Base-by-base conservation (phyloP, 2,888 invertebrate genomes). In the Ochropacha duplaris region DNA sequence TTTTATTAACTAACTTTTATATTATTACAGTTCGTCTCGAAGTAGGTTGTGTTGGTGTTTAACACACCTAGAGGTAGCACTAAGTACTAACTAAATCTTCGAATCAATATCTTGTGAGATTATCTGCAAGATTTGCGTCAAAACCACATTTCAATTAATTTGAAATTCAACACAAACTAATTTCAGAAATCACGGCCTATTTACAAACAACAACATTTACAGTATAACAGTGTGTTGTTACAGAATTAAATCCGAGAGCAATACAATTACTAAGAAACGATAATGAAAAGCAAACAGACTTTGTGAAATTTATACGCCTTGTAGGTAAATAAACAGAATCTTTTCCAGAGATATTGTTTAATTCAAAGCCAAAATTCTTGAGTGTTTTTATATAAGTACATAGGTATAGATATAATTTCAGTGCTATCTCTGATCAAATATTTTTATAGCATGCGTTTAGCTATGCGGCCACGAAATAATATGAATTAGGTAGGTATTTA, bases 231-330 rank as follows among this genome's bases (percentile, higher is more conserved):
- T 12, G 9, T 8, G 14, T 50, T 24, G 26, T 50, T 31, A 16
- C 26, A 50, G 16, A 50, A 50, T 50, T 50, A 26, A 50, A 28
- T n/a, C 14, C 9, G 28, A 26, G 26, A 50, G 16, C 50, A 9
- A 28, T 44, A 44, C 44, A 50, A 50, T 50, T 28, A 60, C 61
- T 66, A 61, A 57, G 70, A 69, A 66, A 57, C 62, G 61, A 62
- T 75, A 72, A 76, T 76, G 61, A 63, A 76, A 76, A 51, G 64
- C 61, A 68, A 76, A 74, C 73, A 73, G 59, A 14, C 22, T 52
- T 57, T 57, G 54, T 61, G 59, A 59, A 65, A 67, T 65, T 70
- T 62, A 64, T 69, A 44, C 44, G 50, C 50, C 24, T 16, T 16
- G 50, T 50, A n/a, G n/a, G n/a, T n/a, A 28, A 50, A 28, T 50